Evolutionary conservation across 2,888 invertebrate species (phyloP), one percentile per base, ranked within the genome.

Genomic region (Patella ulyssiponensis): DNA sequence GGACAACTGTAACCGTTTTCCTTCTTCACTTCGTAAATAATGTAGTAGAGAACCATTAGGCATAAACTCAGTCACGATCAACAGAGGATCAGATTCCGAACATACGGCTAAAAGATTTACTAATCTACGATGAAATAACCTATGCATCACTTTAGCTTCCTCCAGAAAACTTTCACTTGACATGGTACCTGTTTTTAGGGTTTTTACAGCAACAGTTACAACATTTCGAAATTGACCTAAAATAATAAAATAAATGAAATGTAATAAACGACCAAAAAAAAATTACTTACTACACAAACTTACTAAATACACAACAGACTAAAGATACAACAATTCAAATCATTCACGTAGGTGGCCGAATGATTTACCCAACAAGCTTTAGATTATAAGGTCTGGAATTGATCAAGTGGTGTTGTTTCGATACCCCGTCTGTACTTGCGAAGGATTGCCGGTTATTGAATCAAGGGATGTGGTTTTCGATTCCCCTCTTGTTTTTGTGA

Each of bases 121-220:
- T 69, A 98, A 94, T 83, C 97, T 95, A 27, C 82, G 92, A 77
- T 91, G 91, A n/a, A 89, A 84, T 71, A 91, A 81, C 74, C 84
- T 86, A 81, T 91, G 91, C 91, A 91, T 91, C 12, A 88, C 87
- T 77, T 88, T 87, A 0, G 91, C 91, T 92, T 99, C 99, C 92
- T 97, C 96, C 1, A 99, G 94, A 94, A 99, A 99, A 3, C 98
- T 98, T 87, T 96, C 95, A 3, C 97, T 96, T 51, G 97, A 97
- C 69, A 97, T 97, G 71, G 97, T 97, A 81, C 98, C 98, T 88
- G 97, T 96, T 86, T 98, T 94, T 70, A 99, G 92, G 0, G 97
- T 98, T 93, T 99, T 99, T 20, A 99, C 97, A 70, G 99, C 99
- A 77, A 99, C 99, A 93, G 98, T 98, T 83, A 96, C 97, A 89